Conservation (phyloP, 1,140 invertebrate species). For the Apis laboriosa region DNA sequence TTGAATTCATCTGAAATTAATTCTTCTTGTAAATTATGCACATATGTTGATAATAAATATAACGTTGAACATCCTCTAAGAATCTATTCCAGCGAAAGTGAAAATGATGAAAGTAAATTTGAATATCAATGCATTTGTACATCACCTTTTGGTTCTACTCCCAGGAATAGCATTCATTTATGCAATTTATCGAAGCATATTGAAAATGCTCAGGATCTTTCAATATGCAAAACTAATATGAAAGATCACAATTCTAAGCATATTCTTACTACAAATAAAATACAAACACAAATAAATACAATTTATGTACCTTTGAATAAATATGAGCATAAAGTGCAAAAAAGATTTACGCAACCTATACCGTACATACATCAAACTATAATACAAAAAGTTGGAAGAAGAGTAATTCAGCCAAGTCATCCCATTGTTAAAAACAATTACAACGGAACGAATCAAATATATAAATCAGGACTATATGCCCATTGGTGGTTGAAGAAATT, state of each 20-base stretch:
- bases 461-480: slow-evolving; percentile 91
- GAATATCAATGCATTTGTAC: slow-evolving; percentile 87
- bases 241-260: background rate
- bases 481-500: slow-evolving; percentile 96
- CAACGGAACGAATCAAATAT: slow-evolving; percentile 78
- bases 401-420: slow-evolving; percentile 42
- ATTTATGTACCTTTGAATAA: slow-evolving; percentile 2
- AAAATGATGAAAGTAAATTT: slow-evolving; percentile 85
- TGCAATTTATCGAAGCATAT: slow-evolving; percentile 52
- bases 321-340: slow-evolving; percentile 41
- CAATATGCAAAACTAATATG: background rate
- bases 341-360: slow-evolving; percentile 67
- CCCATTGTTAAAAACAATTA: slow-evolving; percentile 42
- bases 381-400: slow-evolving; percentile 56
- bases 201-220: slow-evolving; percentile 18
- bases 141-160: slow-evolving; percentile 87
- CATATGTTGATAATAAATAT: slow-evolving; percentile 51
- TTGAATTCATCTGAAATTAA: slow-evolving; percentile 73
- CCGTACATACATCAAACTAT: slow-evolving; percentile 56
- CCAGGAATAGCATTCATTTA: slow-evolving; percentile 74
- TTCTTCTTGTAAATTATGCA: slow-evolving; percentile 70
- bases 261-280: background rate
- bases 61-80: slow-evolving; percentile 27
- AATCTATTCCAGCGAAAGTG: slow-evolving; percentile 75
- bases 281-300: slow-evolving; percentile 6